Evolutionary conservation across 2,888 invertebrate species (phyloP).

Genomic region (Polydrusus cervinus): DNA sequence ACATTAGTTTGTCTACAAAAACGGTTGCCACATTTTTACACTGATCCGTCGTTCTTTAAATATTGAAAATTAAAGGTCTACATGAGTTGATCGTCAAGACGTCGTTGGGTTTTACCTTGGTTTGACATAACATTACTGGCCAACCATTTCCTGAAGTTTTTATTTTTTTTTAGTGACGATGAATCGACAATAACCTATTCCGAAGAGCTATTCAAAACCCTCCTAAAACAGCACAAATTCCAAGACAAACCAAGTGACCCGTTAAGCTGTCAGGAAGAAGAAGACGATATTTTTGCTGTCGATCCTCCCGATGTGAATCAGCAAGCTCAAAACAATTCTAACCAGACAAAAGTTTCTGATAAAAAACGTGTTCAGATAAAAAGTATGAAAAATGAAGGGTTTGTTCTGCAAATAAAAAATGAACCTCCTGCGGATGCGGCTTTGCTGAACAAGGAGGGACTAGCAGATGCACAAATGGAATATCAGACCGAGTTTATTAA

Average conservation of each 20-base stretch:
- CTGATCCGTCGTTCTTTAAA: too few species aligned
- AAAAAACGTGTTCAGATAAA: not conserved
- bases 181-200: not conserved
- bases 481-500: not conserved
- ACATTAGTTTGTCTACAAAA: too few species aligned
- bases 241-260: not conserved
- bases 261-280: not conserved
- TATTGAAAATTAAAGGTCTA: too few species aligned
- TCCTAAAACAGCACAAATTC: conserved; percentile 4
- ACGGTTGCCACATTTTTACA: too few species aligned
- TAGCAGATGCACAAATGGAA: not conserved
- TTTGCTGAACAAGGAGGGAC: not conserved
- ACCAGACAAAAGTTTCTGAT: not conserved
- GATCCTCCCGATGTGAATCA: not conserved
- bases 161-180: too few species aligned
- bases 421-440: not conserved
- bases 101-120: too few species aligned
- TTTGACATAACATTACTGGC: too few species aligned
- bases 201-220: not conserved
- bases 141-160: too few species aligned
- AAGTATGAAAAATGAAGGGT: not conserved
- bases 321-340: not conserved
- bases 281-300: not conserved
- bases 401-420: not conserved
- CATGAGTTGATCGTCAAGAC: too few species aligned